Evolutionary conservation across 2,797 vertebrate species (phyloP), one percentile per base, ranked within the genome.

Genomic region (Coccyzus lansbergi): DNA sequence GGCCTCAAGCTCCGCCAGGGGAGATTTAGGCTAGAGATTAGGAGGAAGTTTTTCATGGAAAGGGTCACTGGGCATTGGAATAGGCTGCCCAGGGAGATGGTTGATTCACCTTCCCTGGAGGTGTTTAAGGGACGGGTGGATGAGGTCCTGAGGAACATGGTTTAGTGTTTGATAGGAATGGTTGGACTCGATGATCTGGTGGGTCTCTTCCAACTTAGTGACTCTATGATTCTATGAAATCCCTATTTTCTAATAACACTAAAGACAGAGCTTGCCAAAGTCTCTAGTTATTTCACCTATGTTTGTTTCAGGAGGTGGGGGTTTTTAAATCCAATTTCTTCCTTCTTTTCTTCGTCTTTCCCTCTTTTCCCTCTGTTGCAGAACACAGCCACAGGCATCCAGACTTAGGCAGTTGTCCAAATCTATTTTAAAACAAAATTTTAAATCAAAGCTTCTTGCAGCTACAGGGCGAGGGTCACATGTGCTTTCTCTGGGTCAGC

Each of bases 351-450:
- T 24, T 88, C 28, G 62, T 62, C 84, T 83, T 91, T 83, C 56
- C 33, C 26, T 44, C 53, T 83, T 69, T 67, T 12, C 36, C 21
- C 26, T 46, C 52, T 60, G 33, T 34, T 74, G 44, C 52, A 87
- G 91, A 87, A 58, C 21, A 76, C 69, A 90, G 52, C 26, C 15
- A 9, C 31, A 65, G 69, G 71, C 83, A 64, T 80, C 84, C 55
- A 52, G 55, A 58, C 17, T 85, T 59, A 81, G 88, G 95, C 86
- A 87, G 49, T 28, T 89, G 67, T 92, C 90, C 92, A 96, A 95
- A 86, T 60, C 71, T 92, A 94, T 95, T 92, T 91, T 86, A 88
- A 95, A 83, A 74, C 22, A 80, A 81, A 79, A 78, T 85, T 92
- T 94, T 68, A 83, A 85, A 92, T 88, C 88, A 90, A 88, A 90